Conservation (phyloP, 1,140 invertebrate genomes). For the Cydia amplana region DNA sequence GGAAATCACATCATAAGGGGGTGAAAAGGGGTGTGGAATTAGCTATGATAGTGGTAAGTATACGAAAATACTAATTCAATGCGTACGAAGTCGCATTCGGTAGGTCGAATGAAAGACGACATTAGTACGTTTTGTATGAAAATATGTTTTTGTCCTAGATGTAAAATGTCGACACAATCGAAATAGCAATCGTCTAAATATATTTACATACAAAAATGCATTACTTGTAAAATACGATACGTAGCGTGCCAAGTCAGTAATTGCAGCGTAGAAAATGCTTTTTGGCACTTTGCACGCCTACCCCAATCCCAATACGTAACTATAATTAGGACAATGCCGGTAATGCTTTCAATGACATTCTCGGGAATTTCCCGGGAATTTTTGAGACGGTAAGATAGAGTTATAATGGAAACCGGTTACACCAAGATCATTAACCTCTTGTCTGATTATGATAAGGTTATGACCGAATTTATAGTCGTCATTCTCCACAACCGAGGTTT, state of each 20-base stretch:
- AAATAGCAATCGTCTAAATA: constrained; percentile 3
- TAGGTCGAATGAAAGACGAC: background rate
- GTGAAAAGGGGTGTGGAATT: too few species aligned
- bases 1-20: too few species aligned
- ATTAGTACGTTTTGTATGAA: background rate
- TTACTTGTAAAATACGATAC: constrained; percentile 9
- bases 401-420: background rate
- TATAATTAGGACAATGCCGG: constrained; percentile 7
- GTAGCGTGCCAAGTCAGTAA: constrained; percentile 5
- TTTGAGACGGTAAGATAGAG: background rate
- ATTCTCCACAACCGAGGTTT: too few species aligned
- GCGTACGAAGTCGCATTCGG: background rate
- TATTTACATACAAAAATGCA: constrained; percentile 17
- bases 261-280: constrained; percentile 8
- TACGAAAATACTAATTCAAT: too few species aligned
- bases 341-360: background rate
- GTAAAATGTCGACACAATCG: background rate
- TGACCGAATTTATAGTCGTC: too few species aligned
- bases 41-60: too few species aligned
- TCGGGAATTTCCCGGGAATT: background rate
- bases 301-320: background rate
- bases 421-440: background rate
- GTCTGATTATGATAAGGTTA: too few species aligned
- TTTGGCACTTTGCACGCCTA: constrained; percentile 5
- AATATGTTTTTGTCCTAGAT: constrained; percentile 6